A percentile compares a stretch with the other conserved stretches of the same genome.
phyloP scores from a whole-genome alignment of 2,113 vertebrate genomes.

The Falco punctatus region DNA sequence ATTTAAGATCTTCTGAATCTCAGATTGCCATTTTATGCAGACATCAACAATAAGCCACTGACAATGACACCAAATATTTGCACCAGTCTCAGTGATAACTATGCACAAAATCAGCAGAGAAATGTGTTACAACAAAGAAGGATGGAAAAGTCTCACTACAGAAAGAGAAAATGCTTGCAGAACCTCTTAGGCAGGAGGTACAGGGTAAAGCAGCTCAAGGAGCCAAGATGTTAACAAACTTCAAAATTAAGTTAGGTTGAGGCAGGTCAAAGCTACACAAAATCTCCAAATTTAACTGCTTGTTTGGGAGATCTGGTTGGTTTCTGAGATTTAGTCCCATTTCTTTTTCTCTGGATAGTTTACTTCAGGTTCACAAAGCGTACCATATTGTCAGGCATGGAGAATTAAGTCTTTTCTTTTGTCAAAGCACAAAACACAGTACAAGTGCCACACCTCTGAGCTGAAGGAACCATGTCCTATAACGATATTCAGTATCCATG shows the following conservation, averaged over 20 bases:
- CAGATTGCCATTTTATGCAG: neutral
- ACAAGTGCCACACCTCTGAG: neutral
- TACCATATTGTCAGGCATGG: neutral
- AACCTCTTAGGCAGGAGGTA: constrained; percentile 17
- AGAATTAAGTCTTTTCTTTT: neutral
- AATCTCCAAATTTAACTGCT: neutral
- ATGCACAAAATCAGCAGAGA: constrained; percentile 12
- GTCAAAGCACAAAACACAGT: neutral
- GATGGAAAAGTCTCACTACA: neutral
- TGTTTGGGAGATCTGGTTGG: neutral
- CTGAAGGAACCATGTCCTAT: neutral
- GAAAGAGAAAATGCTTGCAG: constrained; percentile 28
- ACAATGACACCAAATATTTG: constrained; percentile 4
- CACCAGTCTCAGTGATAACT: neutral
- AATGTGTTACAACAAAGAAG: constrained; percentile 6
- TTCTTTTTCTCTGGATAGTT: neutral
- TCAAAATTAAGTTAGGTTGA: constrained; percentile 20
- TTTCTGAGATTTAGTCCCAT: neutral
- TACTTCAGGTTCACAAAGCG: neutral
- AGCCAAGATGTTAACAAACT: constrained; percentile 3
- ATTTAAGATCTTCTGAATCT: neutral
- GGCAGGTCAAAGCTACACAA: neutral
- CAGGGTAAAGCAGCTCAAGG: constrained; percentile 16
- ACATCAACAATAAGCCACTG: neutral
- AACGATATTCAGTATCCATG: neutral